These are phyloP conservation scores for Sebastes minor DNA, from an alignment of 2,797 vertebrate genomes.

Conservation along the genomic window DNA sequence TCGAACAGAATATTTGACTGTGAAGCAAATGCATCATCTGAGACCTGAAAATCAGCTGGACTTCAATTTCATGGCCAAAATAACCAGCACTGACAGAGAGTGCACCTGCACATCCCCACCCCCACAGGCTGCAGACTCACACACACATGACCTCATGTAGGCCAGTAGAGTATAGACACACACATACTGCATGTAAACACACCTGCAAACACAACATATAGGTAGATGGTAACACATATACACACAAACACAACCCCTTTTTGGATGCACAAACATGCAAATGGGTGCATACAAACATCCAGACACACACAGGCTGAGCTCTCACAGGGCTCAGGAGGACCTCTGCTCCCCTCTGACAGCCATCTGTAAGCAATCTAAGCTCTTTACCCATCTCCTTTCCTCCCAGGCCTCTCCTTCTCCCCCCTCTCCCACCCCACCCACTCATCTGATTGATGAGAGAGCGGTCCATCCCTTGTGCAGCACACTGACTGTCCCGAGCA, in stretches of 20 bases:
- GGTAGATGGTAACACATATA: background rate
- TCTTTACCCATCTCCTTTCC: constrained; percentile 68
- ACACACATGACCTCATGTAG: background rate
- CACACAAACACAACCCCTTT: background rate
- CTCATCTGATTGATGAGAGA: constrained; percentile 64
- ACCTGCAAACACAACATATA: background rate
- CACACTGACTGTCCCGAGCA: constrained; percentile 1
- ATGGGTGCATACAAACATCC: background rate
- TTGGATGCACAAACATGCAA: background rate
- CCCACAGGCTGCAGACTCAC: constrained; percentile 39
- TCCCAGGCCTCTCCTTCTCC: constrained; percentile 32
- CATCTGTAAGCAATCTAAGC: constrained; percentile 84
- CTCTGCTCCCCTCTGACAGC: constrained; percentile 54
- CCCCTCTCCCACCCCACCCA: constrained; percentile 17
- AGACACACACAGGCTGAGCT: constrained; percentile 27
- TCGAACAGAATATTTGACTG: background rate
- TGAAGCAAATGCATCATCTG: constrained; percentile 14
- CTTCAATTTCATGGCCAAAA: constrained; percentile 34
- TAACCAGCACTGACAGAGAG: constrained; percentile 46
- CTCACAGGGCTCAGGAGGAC: constrained; percentile 42
- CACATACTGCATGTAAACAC: background rate
- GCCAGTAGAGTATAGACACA: background rate
- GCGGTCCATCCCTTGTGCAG: constrained; percentile 27
- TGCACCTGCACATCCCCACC: constrained; percentile 63
- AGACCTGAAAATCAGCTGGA: constrained; percentile 49